Conservation (phyloP, 2,113 vertebrate genomes). For the Excalfactoria chinensis region DNA sequence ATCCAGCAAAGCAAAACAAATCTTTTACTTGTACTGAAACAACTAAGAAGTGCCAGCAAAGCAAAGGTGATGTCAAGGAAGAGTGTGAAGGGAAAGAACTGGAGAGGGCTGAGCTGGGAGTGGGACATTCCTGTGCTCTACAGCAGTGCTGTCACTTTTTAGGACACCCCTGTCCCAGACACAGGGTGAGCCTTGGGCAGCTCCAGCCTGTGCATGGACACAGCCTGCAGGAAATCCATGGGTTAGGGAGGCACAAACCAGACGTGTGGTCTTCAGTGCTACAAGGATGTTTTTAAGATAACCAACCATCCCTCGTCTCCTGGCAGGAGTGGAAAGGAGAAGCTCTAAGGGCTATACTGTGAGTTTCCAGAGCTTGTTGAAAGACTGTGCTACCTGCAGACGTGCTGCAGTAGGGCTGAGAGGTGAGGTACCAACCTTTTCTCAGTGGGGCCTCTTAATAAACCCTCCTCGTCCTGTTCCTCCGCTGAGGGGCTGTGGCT, state of each 20-base stretch:
- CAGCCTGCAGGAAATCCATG: not conserved
- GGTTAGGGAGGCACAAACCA: not conserved
- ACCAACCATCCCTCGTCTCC: not conserved
- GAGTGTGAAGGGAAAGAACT: not conserved
- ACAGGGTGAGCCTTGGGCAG: not conserved
- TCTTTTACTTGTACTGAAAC: not conserved
- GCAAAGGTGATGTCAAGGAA: not conserved
- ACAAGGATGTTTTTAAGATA: not conserved
- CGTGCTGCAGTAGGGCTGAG: not conserved
- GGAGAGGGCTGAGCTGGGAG: not conserved
- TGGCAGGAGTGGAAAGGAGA: not conserved
- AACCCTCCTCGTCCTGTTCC: conserved; percentile 7
- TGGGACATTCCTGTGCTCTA: not conserved
- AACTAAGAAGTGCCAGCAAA: not conserved
- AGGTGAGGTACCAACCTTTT: conserved; percentile 62
- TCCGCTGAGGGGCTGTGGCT: not conserved
- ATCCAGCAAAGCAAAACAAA: not conserved
- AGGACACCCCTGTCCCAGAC: not conserved
- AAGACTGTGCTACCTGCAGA: not conserved
- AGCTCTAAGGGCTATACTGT: not conserved
- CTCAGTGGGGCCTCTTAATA: conserved; percentile 57
- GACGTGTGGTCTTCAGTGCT: not conserved
- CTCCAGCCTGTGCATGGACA: not conserved
- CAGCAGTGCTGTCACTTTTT: not conserved
- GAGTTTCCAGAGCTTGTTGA: not conserved